A percentile compares a stretch with the other conserved stretches of the same genome.
Evolutionary conservation across 2,797 vertebrate species (phyloP).

Genomic region (Tapera naevia): DNA sequence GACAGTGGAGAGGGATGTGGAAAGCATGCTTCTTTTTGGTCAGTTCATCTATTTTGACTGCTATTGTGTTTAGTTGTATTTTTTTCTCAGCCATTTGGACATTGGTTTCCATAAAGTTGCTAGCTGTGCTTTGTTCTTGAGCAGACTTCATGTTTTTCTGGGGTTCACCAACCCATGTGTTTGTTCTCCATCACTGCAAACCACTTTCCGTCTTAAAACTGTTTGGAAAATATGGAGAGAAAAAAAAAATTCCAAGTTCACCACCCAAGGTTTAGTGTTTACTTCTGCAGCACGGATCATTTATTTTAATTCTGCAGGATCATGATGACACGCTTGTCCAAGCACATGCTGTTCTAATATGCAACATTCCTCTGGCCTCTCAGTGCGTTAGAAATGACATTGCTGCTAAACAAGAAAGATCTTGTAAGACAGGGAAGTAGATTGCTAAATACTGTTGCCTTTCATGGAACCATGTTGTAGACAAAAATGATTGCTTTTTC

Average conservation of each 20-base stretch:
- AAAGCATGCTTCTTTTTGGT: not conserved
- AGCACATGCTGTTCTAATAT: conserved; percentile 69
- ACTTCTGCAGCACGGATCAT: conserved; percentile 64
- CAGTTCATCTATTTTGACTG: conserved; percentile 12
- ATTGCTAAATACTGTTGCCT: not conserved
- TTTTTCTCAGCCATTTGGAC: not conserved
- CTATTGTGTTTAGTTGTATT: not conserved
- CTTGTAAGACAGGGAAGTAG: conserved; percentile 53
- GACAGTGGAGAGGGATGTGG: not conserved
- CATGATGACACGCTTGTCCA: conserved; percentile 61
- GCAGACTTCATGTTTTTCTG: not conserved
- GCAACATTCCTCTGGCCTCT: conserved; percentile 59
- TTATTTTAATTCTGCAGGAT: conserved; percentile 72
- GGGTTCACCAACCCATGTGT: not conserved
- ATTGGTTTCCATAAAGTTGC: not conserved
- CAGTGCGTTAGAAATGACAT: conserved; percentile 54
- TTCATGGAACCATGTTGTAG: not conserved
- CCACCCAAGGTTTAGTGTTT: conserved; percentile 64
- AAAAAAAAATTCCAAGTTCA: conserved; percentile 35
- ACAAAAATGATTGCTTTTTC: not conserved
- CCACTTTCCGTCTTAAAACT: conserved; percentile 41
- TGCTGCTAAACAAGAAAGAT: conserved; percentile 54
- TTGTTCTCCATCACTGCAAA: conserved; percentile 21
- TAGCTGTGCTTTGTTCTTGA: not conserved
- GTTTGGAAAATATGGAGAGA: conserved; percentile 18